Evolutionary conservation across 2,888 invertebrate genomes (phyloP).

Genomic region (Conistra vaccinii): DNA sequence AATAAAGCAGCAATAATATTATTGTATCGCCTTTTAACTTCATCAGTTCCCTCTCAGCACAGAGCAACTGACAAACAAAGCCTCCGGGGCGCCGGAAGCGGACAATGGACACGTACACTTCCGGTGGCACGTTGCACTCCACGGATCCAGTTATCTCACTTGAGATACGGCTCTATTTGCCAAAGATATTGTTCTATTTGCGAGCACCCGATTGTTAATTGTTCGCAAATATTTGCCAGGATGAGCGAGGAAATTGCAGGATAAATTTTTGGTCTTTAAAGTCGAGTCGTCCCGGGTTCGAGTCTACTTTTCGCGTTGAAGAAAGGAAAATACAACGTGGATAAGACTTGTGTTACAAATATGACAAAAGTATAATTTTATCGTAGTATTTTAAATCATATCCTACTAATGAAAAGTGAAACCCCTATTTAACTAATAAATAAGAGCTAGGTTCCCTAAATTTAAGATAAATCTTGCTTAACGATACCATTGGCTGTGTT

Average conservation of each 20-base stretch:
- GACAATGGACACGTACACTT: slow-evolving; percentile 61
- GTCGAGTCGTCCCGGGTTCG: neutral
- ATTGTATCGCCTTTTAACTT: slow-evolving; percentile 38
- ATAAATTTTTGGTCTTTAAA: slow-evolving; percentile 35
- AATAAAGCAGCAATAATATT: slow-evolving; percentile 12
- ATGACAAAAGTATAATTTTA: neutral
- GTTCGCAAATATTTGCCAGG: slow-evolving; percentile 49
- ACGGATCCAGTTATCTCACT: slow-evolving; percentile 56
- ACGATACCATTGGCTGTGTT: neutral
- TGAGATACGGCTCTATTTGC: slow-evolving; percentile 58
- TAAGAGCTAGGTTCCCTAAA: neutral
- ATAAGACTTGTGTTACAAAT: neutral
- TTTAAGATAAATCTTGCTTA: neutral
- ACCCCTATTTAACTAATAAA: no score
- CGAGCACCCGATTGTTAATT: slow-evolving; percentile 56
- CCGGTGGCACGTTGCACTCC: slow-evolving; percentile 53
- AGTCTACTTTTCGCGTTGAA: neutral
- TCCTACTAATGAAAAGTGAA: neutral
- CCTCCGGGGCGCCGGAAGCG: slow-evolving; percentile 38
- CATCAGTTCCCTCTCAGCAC: slow-evolving; percentile 21
- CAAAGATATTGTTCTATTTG: slow-evolving; percentile 63
- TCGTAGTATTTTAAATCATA: neutral
- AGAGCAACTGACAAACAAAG: slow-evolving; percentile 44
- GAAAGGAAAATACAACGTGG: neutral
- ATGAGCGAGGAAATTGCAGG: slow-evolving; percentile 25